phyloP scores from a whole-genome alignment of 2,113 vertebrate species.

The Cebus imitator region DNA sequence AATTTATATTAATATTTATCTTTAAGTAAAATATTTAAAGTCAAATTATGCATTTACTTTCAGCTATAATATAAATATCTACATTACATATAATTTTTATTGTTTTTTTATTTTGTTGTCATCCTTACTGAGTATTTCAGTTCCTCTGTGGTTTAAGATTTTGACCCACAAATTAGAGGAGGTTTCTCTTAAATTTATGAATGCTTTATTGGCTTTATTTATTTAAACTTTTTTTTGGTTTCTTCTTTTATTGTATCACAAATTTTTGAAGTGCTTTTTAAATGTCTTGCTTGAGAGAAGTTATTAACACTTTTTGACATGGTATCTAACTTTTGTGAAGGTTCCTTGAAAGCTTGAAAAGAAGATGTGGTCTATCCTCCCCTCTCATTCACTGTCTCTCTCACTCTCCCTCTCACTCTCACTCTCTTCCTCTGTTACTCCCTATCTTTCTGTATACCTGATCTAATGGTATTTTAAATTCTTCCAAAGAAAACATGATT shows the following conservation, averaged over 20 bases:
- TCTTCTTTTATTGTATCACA: not conserved
- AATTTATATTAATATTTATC: not conserved
- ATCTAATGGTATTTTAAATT: not conserved
- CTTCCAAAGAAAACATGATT: not conserved
- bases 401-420: not conserved
- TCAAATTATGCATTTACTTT: not conserved
- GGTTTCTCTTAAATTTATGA: not conserved
- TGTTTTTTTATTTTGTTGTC: not conserved
- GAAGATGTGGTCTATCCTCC: not conserved
- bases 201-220: not conserved
- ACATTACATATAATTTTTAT: not conserved
- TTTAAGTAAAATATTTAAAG: not conserved
- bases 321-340: not conserved
- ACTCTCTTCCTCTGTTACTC: not conserved
- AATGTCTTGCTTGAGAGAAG: not conserved
- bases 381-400: not conserved
- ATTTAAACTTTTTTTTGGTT: not conserved
- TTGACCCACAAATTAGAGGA: not conserved
- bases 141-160: not conserved
- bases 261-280: not conserved
- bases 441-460: not conserved
- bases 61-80: not conserved
- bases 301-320: not conserved
- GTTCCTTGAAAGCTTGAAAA: not conserved
- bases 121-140: not conserved